These are phyloP conservation scores for Dynastes hyllus DNA, from an alignment of 2,888 invertebrate species.

Conservation along the genomic window DNA sequence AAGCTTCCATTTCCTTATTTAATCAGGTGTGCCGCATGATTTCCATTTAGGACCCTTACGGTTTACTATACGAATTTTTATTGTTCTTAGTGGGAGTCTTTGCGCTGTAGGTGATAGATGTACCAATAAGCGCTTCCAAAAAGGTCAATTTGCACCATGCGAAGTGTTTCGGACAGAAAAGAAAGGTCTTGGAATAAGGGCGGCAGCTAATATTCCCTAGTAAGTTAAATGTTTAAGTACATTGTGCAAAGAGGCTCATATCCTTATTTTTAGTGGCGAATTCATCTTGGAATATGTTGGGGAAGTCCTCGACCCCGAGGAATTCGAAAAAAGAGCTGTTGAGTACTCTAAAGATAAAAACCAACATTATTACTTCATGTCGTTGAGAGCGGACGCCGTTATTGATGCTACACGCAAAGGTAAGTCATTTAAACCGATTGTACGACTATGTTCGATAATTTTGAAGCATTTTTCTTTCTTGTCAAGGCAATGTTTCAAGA, in stretches of 20 bases:
- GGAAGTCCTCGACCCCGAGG: conserved; percentile 93
- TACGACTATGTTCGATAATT: neutral
- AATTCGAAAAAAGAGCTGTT: conserved; percentile 91
- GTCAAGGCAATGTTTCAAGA: conserved; percentile 88
- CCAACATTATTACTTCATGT: conserved; percentile 98
- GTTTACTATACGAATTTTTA: conserved; percentile 63
- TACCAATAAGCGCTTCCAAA: conserved; percentile 96
- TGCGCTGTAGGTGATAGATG: conserved; percentile 94
- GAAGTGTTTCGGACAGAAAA: conserved; percentile 93
- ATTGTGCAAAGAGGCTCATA: neutral
- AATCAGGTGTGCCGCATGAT: neutral
- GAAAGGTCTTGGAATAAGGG: conserved; percentile 96
- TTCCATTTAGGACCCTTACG: too few relatives aligned
- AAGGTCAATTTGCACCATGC: conserved; percentile 86
- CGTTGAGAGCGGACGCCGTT: conserved; percentile 91
- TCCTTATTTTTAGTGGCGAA: conserved; percentile 79
- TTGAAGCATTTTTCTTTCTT: conserved; percentile 13
- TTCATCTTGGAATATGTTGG: conserved; percentile 99
- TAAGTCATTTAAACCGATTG: conserved; percentile 49
- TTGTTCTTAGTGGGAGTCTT: conserved; percentile 82
- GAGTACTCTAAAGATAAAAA: conserved; percentile 93
- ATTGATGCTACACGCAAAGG: conserved; percentile 97
- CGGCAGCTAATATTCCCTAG: conserved; percentile 81
- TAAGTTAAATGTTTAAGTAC: conserved; percentile 71
- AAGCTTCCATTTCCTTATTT: neutral